A percentile compares a stretch with the other conserved stretches of the same genome.
Evolutionary conservation across 2,888 invertebrate species (phyloP).

Genomic region (Coelinius sp.): DNA sequence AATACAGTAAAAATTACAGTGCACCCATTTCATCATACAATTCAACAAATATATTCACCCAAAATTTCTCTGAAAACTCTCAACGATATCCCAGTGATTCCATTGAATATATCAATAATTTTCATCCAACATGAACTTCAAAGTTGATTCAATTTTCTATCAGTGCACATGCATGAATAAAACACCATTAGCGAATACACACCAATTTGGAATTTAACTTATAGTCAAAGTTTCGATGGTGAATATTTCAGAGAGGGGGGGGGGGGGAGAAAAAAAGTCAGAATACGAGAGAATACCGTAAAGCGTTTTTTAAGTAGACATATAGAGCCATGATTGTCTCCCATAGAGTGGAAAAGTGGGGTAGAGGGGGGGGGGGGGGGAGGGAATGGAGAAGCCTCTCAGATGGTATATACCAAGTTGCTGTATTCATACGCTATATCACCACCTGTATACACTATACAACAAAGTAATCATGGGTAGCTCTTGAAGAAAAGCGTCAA

Average conservation of each 20-base stretch:
- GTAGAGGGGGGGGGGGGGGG: neutral
- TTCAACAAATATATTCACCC: no score
- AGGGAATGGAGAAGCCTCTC: neutral
- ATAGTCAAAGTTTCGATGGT: neutral
- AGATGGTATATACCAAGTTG: constrained; percentile 1
- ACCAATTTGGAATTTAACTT: no score
- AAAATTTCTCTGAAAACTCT: no score
- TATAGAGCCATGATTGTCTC: constrained; percentile 5
- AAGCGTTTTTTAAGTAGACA: neutral
- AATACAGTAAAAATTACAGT: no score
- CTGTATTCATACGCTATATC: constrained; percentile 8
- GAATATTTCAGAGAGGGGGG: neutral
- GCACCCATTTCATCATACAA: no score
- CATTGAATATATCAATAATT: no score
- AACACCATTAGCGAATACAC: no score
- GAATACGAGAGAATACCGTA: neutral
- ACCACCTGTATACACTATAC: constrained; percentile 19
- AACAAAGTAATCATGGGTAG: constrained; percentile 14
- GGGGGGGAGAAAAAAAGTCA: neutral
- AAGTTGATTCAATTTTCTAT: no score
- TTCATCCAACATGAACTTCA: no score
- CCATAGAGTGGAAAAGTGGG: neutral
- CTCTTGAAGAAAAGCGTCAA: constrained; percentile 10
- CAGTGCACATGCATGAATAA: no score
- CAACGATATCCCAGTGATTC: no score